These are phyloP conservation scores for Gallinago media DNA, from an alignment of 2,113 vertebrate genomes.

Conservation along the genomic window DNA sequence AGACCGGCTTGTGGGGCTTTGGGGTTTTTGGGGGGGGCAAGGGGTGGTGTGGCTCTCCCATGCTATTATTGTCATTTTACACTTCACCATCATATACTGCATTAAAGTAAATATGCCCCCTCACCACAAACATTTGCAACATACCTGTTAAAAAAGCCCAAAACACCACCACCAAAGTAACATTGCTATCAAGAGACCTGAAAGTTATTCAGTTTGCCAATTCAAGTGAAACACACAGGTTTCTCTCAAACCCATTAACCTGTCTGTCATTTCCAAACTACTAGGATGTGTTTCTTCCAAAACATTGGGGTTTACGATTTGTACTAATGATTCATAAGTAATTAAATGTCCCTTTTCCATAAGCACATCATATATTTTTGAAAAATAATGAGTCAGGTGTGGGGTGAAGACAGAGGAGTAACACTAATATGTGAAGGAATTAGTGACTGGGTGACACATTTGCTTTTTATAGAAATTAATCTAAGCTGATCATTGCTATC, in stretches of 20 bases:
- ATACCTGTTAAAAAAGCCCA: neutral
- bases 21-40: accelerated
- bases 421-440: neutral
- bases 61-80: neutral
- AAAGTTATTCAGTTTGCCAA: neutral
- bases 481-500: neutral
- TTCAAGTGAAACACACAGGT: neutral
- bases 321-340: neutral
- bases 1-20: neutral
- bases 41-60: neutral
- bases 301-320: neutral
- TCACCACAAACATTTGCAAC: neutral
- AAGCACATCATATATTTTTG: neutral
- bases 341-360: neutral
- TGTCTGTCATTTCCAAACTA: neutral
- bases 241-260: neutral
- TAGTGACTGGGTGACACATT: neutral
- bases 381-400: neutral
- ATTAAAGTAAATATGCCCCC: neutral
- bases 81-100: neutral
- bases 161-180: neutral
- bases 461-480: neutral
- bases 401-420: neutral
- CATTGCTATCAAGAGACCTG: neutral
- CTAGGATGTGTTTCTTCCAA: neutral